phyloP scores from a whole-genome alignment of 2,797 vertebrate genomes.

The Bucorvus abyssinicus region DNA sequence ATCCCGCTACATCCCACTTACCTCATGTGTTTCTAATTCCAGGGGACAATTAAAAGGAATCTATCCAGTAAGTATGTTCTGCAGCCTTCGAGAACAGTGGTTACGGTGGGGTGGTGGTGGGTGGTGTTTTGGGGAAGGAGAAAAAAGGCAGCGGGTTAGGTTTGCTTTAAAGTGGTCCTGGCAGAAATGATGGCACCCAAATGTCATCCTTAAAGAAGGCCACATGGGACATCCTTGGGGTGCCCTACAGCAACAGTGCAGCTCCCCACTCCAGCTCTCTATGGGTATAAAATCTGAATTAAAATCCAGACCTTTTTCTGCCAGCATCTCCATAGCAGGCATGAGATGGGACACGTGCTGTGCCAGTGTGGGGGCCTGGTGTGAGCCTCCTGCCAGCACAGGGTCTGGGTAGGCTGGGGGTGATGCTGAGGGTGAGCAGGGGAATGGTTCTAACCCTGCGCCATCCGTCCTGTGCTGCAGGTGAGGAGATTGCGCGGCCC shows the following conservation, averaged over 20 bases:
- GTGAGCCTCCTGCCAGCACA: rapidly evolving
- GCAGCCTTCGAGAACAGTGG: conserved; percentile 14
- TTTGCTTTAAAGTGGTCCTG: neutral
- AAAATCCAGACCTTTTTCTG: neutral
- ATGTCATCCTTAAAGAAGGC: neutral
- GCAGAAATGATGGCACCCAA: neutral
- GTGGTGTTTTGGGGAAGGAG: neutral
- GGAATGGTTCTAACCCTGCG: rapidly evolving
- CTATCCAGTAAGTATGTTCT: conserved; percentile 91
- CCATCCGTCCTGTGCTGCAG: conserved; percentile 67
- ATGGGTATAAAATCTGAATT: neutral
- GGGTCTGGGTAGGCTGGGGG: neutral
- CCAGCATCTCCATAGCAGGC: rapidly evolving
- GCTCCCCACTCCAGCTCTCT: rapidly evolving
- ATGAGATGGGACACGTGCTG: rapidly evolving
- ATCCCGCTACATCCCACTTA: neutral
- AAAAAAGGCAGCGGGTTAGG: too few relatives aligned
- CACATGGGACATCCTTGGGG: neutral
- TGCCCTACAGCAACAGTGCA: rapidly evolving
- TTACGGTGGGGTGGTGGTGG: neutral
- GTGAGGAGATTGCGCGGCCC: conserved; percentile 93
- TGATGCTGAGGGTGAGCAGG: rapidly evolving
- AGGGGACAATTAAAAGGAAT: conserved; percentile 94
- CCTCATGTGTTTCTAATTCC: conserved; percentile 74
- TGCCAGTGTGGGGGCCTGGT: rapidly evolving